phyloP scores from a whole-genome alignment of 2,888 invertebrate species.

The Aplocera efformata region DNA sequence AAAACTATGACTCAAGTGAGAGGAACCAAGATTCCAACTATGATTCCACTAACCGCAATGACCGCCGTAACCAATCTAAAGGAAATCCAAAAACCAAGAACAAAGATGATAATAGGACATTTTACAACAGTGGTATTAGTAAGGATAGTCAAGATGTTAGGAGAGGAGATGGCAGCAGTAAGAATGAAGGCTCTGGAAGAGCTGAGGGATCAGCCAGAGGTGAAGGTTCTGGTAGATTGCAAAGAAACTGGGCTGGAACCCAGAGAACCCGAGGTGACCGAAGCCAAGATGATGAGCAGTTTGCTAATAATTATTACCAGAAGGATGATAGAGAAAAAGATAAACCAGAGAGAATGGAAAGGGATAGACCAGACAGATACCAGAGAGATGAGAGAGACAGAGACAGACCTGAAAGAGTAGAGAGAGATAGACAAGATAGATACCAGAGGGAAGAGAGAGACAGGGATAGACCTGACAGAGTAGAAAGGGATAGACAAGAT shows the following conservation, averaged over 20 bases:
- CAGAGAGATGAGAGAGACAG: slow-evolving; percentile 4
- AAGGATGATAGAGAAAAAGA: slow-evolving; percentile 35
- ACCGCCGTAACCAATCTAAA: slow-evolving; percentile 55
- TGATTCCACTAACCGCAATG: slow-evolving; percentile 25
- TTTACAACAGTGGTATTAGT: slow-evolving; percentile 63
- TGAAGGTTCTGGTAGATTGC: slow-evolving; percentile 40
- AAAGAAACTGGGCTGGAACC: slow-evolving; percentile 58
- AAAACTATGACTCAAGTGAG: slow-evolving; percentile 12
- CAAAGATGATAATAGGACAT: slow-evolving; percentile 65
- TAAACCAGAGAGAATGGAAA: slow-evolving; percentile 18
- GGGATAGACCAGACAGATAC: slow-evolving; percentile 11
- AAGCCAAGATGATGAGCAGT: slow-evolving; percentile 66
- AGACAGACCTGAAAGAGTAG: slow-evolving; percentile 6
- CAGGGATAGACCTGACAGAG: slow-evolving; percentile 43
- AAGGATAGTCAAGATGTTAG: slow-evolving; percentile 61
- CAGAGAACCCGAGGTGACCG: slow-evolving; percentile 57
- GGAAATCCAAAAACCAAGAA: slow-evolving; percentile 51
- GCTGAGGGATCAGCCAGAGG: neutral
- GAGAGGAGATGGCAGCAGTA: slow-evolving; percentile 11
- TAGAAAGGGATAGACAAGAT: slow-evolving; percentile 37
- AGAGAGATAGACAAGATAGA: slow-evolving; percentile 12
- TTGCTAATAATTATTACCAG: slow-evolving; percentile 58
- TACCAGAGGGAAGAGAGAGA: slow-evolving; percentile 13
- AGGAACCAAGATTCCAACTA: slow-evolving; percentile 17
- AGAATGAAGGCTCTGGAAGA: slow-evolving; percentile 7